Evolutionary conservation across 2,113 vertebrate species (phyloP), one percentile per base, ranked within the genome.

Genomic region (Ceratotherium simum): DNA sequence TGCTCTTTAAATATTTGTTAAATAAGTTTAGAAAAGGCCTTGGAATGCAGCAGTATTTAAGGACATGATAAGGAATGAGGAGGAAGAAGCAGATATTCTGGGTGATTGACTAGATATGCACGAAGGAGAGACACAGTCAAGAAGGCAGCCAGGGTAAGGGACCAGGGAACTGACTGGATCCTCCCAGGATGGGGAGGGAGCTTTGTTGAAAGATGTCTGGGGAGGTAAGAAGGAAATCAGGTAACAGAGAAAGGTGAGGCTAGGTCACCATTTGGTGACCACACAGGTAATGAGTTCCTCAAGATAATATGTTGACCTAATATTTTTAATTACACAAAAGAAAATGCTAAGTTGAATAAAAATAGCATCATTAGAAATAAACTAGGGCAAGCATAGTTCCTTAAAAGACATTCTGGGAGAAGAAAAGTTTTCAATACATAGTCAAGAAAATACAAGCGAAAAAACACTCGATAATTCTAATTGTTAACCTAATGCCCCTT

Each of bases 381-480:
- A 29, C 48, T 17, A 93, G 13, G 27, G 58, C 6, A 23, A 31
- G 13, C 4, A 12, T 27, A 33, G 3, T 78, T 31, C 92, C 60
- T 95, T 60, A 76, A 78, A 10, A 27, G 78, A 29, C 8, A 1
- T 65, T 60, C 79, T 14, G 33, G 39, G n/a, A 67, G 62, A 76
- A 62, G 46, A 72, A 76, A 58, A 29, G 25, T 91, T 95, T 91
- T 91, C 27, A 87, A 67, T 84, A 14, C 7, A 87, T 29, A 75
- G 82, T 78, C 54, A 84, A 14, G 64, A 83, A 86, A 48, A 39
- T 39, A 73, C 6, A 89, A 75, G 29, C 27, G 70, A 89, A 46
- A 11, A 85, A 69, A 51, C 79, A 92, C 11, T 78, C n/a, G 91
- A 65, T 91, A 54, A 92, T 69, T 72, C 82, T 27, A 96, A 48